Percentiles rank a stretch among this genome's conserved stretches.
phyloP scores from a whole-genome alignment of 1,140 invertebrate genomes.

The Drosophila virilis region DNA sequence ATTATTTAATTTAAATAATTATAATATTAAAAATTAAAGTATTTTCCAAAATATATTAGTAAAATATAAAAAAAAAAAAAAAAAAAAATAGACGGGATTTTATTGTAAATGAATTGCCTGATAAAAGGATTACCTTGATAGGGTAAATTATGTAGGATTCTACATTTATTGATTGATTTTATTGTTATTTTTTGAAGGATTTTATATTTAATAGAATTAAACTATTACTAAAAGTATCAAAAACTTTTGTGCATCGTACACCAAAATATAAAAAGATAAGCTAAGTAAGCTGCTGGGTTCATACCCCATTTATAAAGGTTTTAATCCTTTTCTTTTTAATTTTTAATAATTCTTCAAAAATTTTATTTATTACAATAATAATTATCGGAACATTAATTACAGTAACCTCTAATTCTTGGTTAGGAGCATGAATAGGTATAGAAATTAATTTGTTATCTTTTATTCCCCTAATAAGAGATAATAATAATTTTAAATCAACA shows the following conservation, averaged over 20 bases:
- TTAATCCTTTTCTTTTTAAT: slow-evolving; percentile 85
- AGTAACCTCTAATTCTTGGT: slow-evolving; percentile 85
- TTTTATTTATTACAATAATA: slow-evolving; percentile 84
- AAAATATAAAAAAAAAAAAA: too few species aligned
- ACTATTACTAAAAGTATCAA: slow-evolving; percentile 84
- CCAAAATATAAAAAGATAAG: slow-evolving; percentile 83
- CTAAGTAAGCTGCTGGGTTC: slow-evolving; percentile 85
- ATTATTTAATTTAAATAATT: too few species aligned
- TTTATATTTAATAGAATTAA: background rate
- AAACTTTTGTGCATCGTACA: slow-evolving; percentile 77
- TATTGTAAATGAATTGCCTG: too few species aligned
- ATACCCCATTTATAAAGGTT: slow-evolving; percentile 85
- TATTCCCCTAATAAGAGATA: slow-evolving; percentile 85
- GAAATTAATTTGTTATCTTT: slow-evolving; percentile 85
- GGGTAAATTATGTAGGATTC: too few species aligned
- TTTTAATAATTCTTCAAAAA: slow-evolving; percentile 84
- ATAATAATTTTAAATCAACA: slow-evolving; percentile 83
- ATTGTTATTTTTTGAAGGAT: too few species aligned
- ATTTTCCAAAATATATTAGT: too few species aligned
- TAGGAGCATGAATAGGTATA: slow-evolving; percentile 46
- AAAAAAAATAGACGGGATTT: too few species aligned
- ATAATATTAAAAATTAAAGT: too few species aligned
- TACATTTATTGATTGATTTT: too few species aligned
- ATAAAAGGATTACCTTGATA: too few species aligned
- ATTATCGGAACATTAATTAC: slow-evolving; percentile 85